Conservation (phyloP, 2,797 vertebrate species). For the Argyrosomus regius region DNA sequence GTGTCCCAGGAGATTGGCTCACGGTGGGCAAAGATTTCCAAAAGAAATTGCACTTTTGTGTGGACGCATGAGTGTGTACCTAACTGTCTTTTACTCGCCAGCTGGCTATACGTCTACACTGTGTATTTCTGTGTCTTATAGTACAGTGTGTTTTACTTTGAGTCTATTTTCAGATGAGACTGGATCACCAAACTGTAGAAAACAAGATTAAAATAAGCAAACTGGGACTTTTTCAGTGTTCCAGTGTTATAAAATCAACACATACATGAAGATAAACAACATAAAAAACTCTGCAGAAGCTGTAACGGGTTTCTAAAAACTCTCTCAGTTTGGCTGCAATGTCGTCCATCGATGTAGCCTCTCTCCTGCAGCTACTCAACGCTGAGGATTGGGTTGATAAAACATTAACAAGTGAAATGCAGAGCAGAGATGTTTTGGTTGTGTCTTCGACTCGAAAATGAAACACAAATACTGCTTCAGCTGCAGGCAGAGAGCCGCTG, state of each 20-base stretch:
- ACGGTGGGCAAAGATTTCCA: conserved; percentile 51
- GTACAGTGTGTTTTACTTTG: background rate
- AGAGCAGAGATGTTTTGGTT: conserved; percentile 36
- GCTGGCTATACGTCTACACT: background rate
- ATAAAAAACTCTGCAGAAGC: conserved; percentile 17
- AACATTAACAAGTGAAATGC: conserved; percentile 55
- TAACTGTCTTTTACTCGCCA: conserved; percentile 8
- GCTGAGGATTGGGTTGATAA: conserved; percentile 36
- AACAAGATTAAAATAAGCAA: conserved; percentile 18
- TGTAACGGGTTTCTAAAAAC: background rate
- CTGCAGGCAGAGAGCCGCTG: conserved; percentile 26
- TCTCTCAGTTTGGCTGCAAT: conserved; percentile 6
- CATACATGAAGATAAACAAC: conserved; percentile 16
- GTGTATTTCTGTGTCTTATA: background rate
- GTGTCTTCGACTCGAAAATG: conserved; percentile 20
- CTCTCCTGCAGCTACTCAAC: conserved; percentile 20
- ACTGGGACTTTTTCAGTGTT: background rate
- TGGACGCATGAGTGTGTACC: background rate
- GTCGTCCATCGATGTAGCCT: background rate
- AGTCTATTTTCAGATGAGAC: conserved; percentile 32
- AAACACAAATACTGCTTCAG: conserved; percentile 27
- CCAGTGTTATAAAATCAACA: conserved; percentile 7
- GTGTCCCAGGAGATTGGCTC: conserved; percentile 51
- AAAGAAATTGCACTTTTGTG: conserved; percentile 42
- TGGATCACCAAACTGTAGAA: background rate